Percentiles rank a stretch among this genome's conserved stretches.
Conservation (phyloP, 30 jellyfish, hydroid and myxozoan genomes). For the Aurelia sp. region DNA sequence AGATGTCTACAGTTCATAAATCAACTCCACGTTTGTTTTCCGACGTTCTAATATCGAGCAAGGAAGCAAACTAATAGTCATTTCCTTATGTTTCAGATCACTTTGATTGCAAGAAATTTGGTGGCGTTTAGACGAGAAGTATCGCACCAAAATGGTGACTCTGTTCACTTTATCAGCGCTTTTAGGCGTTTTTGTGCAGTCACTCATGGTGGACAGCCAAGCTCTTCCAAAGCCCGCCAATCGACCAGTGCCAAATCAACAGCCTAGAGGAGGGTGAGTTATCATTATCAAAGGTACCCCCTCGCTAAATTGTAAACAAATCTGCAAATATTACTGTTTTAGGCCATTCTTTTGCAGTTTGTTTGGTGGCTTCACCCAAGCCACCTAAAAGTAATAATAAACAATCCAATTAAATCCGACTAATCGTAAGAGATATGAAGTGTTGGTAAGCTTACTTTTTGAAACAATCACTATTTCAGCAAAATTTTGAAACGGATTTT, state of each 20-base stretch:
- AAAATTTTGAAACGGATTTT: no score
- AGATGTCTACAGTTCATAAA: neutral
- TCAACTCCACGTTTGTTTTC: neutral
- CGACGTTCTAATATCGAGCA: neutral
- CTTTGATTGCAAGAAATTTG: neutral
- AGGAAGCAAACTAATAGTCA: neutral
- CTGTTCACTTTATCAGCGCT: constrained; percentile 34
- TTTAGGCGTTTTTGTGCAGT: constrained; percentile 60
- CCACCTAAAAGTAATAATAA: no score
- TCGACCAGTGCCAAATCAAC: constrained; percentile 59
- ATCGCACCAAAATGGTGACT: constrained; percentile 35
- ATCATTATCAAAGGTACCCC: neutral
- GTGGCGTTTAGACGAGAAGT: neutral
- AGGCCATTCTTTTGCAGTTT: no score
- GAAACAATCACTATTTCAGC: no score
- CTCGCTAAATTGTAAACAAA: no score
- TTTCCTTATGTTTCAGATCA: neutral
- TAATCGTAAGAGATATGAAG: no score
- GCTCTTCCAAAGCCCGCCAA: constrained; percentile 20
- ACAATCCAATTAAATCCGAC: no score
- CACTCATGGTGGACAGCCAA: constrained; percentile 46
- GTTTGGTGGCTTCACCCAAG: no score
- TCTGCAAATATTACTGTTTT: no score
- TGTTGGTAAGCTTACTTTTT: no score
- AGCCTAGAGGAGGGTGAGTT: constrained; percentile 73